Evolutionary conservation across 92 coral and sea anemone species (phyloP), one percentile per base, ranked within the genome.

Genomic region (Epizoanthus stellaris): DNA sequence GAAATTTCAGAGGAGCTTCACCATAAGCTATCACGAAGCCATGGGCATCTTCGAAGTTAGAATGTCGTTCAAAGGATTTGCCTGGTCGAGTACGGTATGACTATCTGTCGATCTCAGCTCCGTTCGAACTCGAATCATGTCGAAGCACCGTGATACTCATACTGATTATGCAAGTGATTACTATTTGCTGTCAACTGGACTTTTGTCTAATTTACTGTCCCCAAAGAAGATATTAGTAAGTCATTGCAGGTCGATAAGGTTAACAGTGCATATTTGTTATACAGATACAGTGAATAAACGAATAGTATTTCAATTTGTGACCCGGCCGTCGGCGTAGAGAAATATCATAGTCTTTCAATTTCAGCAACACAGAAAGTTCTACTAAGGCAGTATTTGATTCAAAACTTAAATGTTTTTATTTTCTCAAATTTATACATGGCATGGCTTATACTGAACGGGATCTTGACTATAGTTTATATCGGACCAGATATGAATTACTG

Each of bases 141-240:
- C 34, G 1, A 65, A 65, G 70, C 70, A 65, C 70, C 70, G 15
- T 20, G 70, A 65, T 65, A 65, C 70, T 65, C 8, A 20, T 65
- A 65, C 70, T 65, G 34, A 65, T 23, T 65, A 65, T 19, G 70
- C 70, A 65, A 65, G 15, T 65, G 70, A 65, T 65, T 65, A 65
- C 70, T 65, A 20, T 65, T 65, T 65, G 70, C 70, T 65, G 70
- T 65, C 70, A 65, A 65, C n/a, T n/a, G n/a, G n/a, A n/a, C n/a
- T n/a, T 65, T 65, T 65, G 70, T 5, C 70, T 65, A 65, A 65
- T 20, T 65, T 5, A 65, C 70, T 65, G 70, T 65, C 70, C 70
- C 70, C 70, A 65, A 65, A 65, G 70, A 65, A 65, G 70, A 14
- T 65, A 65, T 65, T 21, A 65, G 70, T 65, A 65, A 65, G 34